Evolutionary conservation across 2,797 vertebrate species (phyloP).

Genomic region (Manis crassicaudata): DNA sequence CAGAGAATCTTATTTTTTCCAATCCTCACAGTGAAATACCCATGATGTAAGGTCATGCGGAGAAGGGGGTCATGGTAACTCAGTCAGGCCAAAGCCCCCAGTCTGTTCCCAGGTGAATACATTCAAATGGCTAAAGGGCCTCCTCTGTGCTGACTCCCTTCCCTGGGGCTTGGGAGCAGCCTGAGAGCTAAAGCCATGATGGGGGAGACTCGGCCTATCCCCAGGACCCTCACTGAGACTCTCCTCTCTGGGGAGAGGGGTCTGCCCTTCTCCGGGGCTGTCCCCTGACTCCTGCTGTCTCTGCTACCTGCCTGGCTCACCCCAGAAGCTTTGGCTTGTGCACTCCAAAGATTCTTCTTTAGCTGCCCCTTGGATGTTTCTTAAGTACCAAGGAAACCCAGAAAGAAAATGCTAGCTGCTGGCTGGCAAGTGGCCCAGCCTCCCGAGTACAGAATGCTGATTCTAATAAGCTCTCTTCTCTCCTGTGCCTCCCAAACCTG

Average conservation of each 20-base stretch:
- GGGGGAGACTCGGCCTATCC: not conserved
- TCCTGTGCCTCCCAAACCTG: not conserved
- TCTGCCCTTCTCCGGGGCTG: not conserved
- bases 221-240: not conserved
- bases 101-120: not conserved
- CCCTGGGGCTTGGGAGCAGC: not conserved
- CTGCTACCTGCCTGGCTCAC: not conserved
- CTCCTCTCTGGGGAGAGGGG: not conserved
- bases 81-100: too few relatives aligned
- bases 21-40: not conserved
- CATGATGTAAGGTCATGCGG: not conserved
- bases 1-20: not conserved
- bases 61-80: not conserved
- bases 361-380: not conserved
- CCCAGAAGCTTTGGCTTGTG: not conserved
- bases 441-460: not conserved
- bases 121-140: not conserved
- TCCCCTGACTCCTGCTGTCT: not conserved
- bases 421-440: not conserved
- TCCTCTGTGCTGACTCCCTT: not conserved
- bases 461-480: not conserved
- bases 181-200: not conserved
- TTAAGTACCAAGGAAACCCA: slow-evolving; percentile 23
- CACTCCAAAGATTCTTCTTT: not conserved
- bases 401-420: slow-evolving; percentile 15